phyloP scores from a whole-genome alignment of 2,113 vertebrate species.

The Carassius auratus region DNA sequence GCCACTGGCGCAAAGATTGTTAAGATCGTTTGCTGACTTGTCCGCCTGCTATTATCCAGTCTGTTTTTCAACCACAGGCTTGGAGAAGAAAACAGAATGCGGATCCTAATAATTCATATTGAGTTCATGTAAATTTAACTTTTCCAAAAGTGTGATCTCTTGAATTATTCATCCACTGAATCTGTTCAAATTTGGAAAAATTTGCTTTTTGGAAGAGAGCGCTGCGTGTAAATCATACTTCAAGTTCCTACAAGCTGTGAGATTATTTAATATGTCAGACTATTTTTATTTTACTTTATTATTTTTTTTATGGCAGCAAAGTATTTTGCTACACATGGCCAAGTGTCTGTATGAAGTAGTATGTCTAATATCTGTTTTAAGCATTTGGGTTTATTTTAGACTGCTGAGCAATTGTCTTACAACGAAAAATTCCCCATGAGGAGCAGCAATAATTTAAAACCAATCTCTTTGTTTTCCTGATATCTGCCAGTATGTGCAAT shows the following conservation, averaged over 20 bases:
- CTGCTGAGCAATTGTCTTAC: background rate
- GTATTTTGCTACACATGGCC: background rate
- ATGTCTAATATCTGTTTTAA: background rate
- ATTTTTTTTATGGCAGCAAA: background rate
- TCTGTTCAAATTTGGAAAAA: conserved; percentile 15
- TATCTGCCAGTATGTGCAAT: conserved; percentile 7
- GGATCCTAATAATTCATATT: conserved; percentile 11
- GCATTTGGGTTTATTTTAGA: background rate
- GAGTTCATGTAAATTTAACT: conserved; percentile 33
- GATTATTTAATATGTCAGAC: background rate
- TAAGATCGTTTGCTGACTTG: conserved; percentile 11
- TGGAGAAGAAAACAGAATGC: background rate
- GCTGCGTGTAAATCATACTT: background rate
- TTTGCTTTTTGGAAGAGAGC: conserved; percentile 12
- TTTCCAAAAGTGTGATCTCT: background rate
- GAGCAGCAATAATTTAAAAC: background rate
- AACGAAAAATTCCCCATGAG: background rate
- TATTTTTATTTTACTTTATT: too few relatives aligned
- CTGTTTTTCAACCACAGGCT: conserved; percentile 1
- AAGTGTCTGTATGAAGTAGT: background rate
- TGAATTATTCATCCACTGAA: conserved; percentile 46
- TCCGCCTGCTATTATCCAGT: background rate
- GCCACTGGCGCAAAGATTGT: background rate
- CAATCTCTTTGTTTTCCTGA: background rate
- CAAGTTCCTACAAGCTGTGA: background rate